Conservation (phyloP, 2,797 vertebrate species). For the Chiroxiphia lanceolata region DNA sequence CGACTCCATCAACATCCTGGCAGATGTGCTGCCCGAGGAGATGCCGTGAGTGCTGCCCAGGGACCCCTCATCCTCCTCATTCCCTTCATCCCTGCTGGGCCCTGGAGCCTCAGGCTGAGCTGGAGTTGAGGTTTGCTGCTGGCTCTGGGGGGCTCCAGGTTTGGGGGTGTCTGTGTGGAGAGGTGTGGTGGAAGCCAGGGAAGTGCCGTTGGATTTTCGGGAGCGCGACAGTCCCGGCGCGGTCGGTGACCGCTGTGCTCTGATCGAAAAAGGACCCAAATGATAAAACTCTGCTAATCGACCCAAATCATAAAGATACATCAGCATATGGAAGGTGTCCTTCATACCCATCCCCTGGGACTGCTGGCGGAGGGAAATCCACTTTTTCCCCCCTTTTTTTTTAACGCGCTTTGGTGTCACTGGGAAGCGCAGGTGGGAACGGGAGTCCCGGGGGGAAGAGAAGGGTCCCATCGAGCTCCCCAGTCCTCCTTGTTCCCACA, state of each 20-base stretch:
- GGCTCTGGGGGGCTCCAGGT: not conserved
- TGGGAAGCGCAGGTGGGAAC: not conserved
- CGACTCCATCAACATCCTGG: slow-evolving; percentile 97
- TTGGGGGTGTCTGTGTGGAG: not conserved
- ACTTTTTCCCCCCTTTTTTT: fast-evolving
- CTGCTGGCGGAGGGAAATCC: not conserved
- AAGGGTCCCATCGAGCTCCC: not conserved
- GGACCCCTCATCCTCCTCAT: not conserved
- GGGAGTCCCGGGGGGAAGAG: fast-evolving
- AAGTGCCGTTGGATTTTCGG: not conserved
- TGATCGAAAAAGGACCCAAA: not conserved
- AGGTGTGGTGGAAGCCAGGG: not conserved
- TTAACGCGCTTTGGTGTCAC: fast-evolving
- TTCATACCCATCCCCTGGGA: fast-evolving
- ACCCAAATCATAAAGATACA: not conserved
- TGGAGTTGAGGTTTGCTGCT: not conserved
- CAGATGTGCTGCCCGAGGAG: slow-evolving; percentile 94
- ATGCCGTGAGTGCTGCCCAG: slow-evolving; percentile 88
- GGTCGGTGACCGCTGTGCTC: fast-evolving
- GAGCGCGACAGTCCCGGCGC: fast-evolving
- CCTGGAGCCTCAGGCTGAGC: fast-evolving
- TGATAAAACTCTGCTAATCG: not conserved
- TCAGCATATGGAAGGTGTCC: not conserved
- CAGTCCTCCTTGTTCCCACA: not conserved
- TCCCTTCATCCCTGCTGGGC: not conserved